A percentile compares a stretch with the other conserved stretches of the same genome.
phyloP scores from a whole-genome alignment of 2,113 vertebrate species.

The Siniperca chuatsi region DNA sequence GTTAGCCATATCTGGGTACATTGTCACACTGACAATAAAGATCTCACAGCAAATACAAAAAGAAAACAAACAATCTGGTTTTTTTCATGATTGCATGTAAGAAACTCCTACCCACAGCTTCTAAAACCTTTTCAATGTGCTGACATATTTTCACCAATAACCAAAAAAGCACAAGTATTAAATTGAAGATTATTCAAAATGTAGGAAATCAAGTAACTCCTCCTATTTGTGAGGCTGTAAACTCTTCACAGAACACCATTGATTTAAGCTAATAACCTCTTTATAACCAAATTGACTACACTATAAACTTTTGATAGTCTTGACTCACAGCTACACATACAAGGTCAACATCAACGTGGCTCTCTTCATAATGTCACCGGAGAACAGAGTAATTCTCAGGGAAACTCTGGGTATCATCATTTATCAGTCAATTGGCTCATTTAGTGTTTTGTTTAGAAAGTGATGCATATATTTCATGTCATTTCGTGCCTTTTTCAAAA shows the following conservation, averaged over 20 bases:
- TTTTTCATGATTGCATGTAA: not conserved
- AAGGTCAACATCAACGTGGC: not conserved
- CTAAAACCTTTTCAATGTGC: not conserved
- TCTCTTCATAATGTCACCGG: not conserved
- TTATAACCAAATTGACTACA: conserved; percentile 12
- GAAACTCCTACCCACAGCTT: not conserved
- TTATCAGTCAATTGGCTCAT: conserved; percentile 33
- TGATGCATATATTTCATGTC: conserved; percentile 22
- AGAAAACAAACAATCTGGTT: not conserved
- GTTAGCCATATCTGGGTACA: not conserved
- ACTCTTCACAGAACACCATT: conserved; percentile 14
- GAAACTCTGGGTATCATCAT: conserved; percentile 14
- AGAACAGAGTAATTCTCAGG: not conserved
- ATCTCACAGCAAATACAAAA: not conserved
- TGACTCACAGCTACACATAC: not conserved
- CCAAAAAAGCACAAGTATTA: not conserved
- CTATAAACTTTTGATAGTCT: conserved; percentile 10
- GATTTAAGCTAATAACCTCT: conserved; percentile 5
- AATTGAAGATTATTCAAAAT: not conserved
- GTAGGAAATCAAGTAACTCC: not conserved
- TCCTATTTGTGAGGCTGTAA: conserved; percentile 17
- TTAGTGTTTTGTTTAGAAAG: conserved; percentile 36
- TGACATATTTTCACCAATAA: not conserved
- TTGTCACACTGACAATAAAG: not conserved
- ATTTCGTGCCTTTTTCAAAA: conserved; percentile 28